These are phyloP conservation scores for Puntigrus tetrazona DNA, from an alignment of 2,113 vertebrate genomes.

Conservation along the genomic window DNA sequence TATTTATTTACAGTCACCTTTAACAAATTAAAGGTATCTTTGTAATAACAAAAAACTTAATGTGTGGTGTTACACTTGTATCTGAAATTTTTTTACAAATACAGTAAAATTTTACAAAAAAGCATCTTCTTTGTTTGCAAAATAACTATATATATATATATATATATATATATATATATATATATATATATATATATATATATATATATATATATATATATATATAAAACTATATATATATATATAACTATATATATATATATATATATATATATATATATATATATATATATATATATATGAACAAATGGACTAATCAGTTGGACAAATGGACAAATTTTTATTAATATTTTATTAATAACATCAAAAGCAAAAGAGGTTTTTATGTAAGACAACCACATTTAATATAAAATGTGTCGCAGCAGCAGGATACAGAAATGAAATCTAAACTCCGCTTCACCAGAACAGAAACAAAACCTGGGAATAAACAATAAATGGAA, in stretches of 20 bases:
- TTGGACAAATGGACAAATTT: neutral
- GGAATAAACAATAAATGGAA: slow-evolving; percentile 39
- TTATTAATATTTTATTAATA: neutral
- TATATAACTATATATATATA: too few relatives aligned
- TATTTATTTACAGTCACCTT: slow-evolving; percentile 19
- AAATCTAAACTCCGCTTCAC: slow-evolving; percentile 16
- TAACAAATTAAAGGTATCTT: neutral
- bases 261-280: too few relatives aligned
- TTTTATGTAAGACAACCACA: neutral
- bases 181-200: too few relatives aligned
- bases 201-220: too few relatives aligned
- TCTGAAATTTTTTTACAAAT: too few relatives aligned
- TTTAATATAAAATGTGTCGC: neutral
- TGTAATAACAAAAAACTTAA: neutral
- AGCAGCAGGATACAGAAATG: neutral
- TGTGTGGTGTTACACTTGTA: neutral
- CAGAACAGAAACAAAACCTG: slow-evolving; percentile 28
- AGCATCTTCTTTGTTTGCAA: neutral
- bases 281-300: too few relatives aligned
- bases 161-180: too few relatives aligned
- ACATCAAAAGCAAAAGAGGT: neutral
- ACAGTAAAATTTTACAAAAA: too few relatives aligned
- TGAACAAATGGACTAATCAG: neutral
- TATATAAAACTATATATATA: too few relatives aligned
- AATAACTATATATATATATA: too few relatives aligned